Evolutionary conservation across 2,888 invertebrate genomes (phyloP), one percentile per base, ranked within the genome.

Genomic region (Holacanthella duospinosa): DNA sequence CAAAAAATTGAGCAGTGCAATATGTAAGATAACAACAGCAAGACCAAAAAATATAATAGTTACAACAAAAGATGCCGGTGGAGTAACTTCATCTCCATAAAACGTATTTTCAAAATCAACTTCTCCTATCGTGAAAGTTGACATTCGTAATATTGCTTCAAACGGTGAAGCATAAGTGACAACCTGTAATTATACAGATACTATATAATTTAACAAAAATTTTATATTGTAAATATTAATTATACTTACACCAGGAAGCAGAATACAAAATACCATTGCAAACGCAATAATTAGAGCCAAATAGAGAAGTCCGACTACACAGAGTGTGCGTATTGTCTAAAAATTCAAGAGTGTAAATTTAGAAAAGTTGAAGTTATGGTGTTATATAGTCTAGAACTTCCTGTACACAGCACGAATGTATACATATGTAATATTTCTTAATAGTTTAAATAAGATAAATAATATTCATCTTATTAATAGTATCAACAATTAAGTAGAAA

Each of bases 181-280:
- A 16, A 58, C 58, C 58, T 58, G 24, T 6, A 25, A 55, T 25
- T 25, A 19, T 9, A 26, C 16, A 36, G n/a, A 6, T 6, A 24
- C 54, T 25, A 12, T 6, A 6, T 53, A 53, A 53, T 6, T 55
- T 55, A 27, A 55, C 4, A 28, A 55, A 21, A 26, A 26, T 6
- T 6, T 55, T 48, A 48, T 21, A 36, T 48, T 48, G 21, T 21
- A 21, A 48, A 48, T n/a, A 48, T 4, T 6, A 55, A 6, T 55
- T 19, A 21, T 26, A 24, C 24, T 59, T 59, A 59, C 59, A 21
- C 59, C 59, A 4, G 59, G 59, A 2, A 59, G 59, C 4, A 59
- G 59, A 25, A 59, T 59, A 25, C 59, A 59, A 21, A 59, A 59
- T 16, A 59, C 59, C 44, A 48, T 48, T 21, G 59, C 59, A 48